These are phyloP conservation scores for Chelon auratus DNA, from an alignment of 2,797 vertebrate genomes.

Conservation along the genomic window DNA sequence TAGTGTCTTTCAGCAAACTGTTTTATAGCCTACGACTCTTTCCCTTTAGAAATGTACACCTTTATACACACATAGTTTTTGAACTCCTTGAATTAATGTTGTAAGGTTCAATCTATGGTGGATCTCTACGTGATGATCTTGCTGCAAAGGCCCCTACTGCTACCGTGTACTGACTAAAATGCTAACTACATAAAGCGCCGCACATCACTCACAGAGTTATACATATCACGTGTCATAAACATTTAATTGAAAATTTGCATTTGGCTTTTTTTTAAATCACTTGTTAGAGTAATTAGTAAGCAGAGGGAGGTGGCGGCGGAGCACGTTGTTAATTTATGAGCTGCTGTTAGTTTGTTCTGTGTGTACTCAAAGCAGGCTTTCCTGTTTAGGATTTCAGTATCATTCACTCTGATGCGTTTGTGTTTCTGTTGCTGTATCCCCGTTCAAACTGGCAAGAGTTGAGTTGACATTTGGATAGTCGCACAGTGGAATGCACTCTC, in stretches of 20 bases:
- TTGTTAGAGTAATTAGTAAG: not conserved
- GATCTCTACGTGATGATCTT: too few species aligned
- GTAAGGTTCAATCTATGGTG: too few species aligned
- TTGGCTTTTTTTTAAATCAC: constrained; percentile 8
- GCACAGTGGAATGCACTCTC: constrained; percentile 41
- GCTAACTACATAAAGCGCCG: not conserved
- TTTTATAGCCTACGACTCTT: not conserved
- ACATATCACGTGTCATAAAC: not conserved
- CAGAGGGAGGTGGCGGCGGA: not conserved
- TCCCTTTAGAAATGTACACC: not conserved
- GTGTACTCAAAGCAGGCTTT: not conserved
- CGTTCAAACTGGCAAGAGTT: constrained; percentile 47
- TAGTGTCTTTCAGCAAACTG: not conserved
- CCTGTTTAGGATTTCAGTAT: constrained; percentile 4
- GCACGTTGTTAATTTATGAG: constrained; percentile 10
- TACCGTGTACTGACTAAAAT: not conserved
- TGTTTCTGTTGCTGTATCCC: constrained; percentile 17
- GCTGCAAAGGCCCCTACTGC: too few species aligned
- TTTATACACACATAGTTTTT: too few species aligned
- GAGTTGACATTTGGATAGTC: constrained; percentile 59
- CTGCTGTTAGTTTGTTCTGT: constrained; percentile 12
- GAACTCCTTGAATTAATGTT: too few species aligned
- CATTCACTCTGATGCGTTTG: not conserved
- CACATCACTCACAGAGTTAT: not conserved
- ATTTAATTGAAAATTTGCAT: not conserved